Percentiles rank a stretch among this genome's conserved stretches.
These are phyloP conservation scores for Chymomyza procnemis DNA, from an alignment of 2,888 invertebrate species.

Conservation along the genomic window DNA sequence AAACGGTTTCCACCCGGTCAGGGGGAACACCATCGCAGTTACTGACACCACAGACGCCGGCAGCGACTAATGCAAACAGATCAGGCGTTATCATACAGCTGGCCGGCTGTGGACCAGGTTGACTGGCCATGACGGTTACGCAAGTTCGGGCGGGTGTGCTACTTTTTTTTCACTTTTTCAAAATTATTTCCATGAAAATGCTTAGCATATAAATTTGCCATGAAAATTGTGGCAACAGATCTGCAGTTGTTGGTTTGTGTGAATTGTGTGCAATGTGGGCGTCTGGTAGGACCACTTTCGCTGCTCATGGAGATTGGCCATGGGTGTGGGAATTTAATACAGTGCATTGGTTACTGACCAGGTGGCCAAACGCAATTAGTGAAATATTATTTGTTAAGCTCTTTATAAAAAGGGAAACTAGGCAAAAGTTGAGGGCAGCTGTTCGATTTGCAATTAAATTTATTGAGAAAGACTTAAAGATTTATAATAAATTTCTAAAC, in stretches of 20 bases:
- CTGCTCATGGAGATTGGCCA: conserved; percentile 56
- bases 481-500: too few species aligned
- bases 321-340: conserved; percentile 31
- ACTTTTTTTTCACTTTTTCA: conserved; percentile 41
- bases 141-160: conserved; percentile 25
- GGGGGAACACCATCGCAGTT: conserved; percentile 1
- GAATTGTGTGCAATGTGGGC: background rate
- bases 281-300: background rate
- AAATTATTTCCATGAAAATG: conserved; percentile 71
- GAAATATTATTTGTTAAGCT: conserved; percentile 9
- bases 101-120: conserved; percentile 18
- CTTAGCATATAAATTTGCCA: conserved; percentile 68
- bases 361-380: conserved; percentile 24
- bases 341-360: conserved; percentile 29
- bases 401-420: background rate
- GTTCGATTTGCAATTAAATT: too few species aligned
- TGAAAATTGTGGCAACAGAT: conserved; percentile 42
- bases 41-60: conserved; percentile 1
- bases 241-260: background rate
- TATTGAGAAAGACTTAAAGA: too few species aligned
- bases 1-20: conserved; percentile 34
- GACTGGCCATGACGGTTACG: conserved; percentile 18
- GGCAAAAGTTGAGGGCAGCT: too few species aligned
- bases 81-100: conserved; percentile 54
- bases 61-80: conserved; percentile 57